phyloP scores from a whole-genome alignment of 2,113 vertebrate genomes.

The Oxygymnocypris stewartii region DNA sequence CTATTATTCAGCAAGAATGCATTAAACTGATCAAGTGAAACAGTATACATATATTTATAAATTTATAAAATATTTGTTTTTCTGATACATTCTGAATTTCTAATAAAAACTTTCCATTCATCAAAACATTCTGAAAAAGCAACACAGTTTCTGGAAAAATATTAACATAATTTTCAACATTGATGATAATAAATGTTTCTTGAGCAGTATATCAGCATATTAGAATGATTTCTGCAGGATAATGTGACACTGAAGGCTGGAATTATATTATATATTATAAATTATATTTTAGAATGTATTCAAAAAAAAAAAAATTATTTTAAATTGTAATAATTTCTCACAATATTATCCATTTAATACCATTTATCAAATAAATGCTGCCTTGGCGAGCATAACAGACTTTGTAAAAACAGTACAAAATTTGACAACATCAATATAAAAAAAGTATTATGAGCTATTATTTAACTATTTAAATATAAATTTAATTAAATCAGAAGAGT shows the following conservation, averaged over 20 bases:
- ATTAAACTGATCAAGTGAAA: no score
- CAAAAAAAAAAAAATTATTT: not conserved
- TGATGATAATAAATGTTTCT: not conserved
- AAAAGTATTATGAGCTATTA: no score
- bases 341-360: not conserved
- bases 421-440: no score
- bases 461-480: no score
- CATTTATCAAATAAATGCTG: not conserved
- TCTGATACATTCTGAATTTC: no score
- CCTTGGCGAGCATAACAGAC: not conserved
- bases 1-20: not conserved
- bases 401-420: not conserved
- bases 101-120: not conserved
- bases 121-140: not conserved
- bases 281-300: no score
- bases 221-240: not conserved
- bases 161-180: not conserved
- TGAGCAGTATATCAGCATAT: not conserved
- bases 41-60: not conserved
- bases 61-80: not conserved
- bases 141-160: not conserved
- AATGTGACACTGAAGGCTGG: not conserved
- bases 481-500: no score
- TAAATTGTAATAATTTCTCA: not conserved
- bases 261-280: no score